Evolutionary conservation across 1,140 invertebrate genomes (phyloP).

Genomic region (Helicoverpa zea): DNA sequence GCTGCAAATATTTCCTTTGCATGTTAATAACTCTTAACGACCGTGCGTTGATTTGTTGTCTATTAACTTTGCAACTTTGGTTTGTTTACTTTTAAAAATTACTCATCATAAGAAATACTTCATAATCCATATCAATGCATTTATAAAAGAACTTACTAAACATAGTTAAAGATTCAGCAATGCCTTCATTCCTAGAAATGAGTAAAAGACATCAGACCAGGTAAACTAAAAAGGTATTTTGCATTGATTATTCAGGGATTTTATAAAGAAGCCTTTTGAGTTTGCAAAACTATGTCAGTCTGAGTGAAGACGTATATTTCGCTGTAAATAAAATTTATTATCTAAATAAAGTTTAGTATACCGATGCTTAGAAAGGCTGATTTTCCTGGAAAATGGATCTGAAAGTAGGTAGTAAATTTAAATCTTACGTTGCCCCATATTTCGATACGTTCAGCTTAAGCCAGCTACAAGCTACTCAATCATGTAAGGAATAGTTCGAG

Average conservation of each 20-base stretch:
- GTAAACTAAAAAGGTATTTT: too few relatives aligned
- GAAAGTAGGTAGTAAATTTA: constrained; percentile 17
- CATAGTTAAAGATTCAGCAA: too few relatives aligned
- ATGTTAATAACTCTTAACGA: neutral
- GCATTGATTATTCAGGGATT: too few relatives aligned
- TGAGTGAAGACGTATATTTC: too few relatives aligned
- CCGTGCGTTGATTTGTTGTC: neutral
- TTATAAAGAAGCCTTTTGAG: too few relatives aligned
- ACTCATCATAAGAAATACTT: too few relatives aligned
- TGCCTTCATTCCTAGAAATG: too few relatives aligned
- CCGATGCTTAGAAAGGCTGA: neutral
- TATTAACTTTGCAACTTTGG: neutral
- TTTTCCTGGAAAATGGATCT: neutral
- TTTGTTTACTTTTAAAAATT: neutral
- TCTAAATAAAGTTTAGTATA: too few relatives aligned
- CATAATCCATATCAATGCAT: too few relatives aligned
- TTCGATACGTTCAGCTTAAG: constrained; percentile 27
- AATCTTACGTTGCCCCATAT: constrained; percentile 21
- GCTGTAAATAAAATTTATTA: too few relatives aligned
- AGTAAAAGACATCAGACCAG: too few relatives aligned
- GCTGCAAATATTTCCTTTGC: constrained; percentile 23
- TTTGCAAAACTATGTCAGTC: too few relatives aligned
- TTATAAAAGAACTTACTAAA: neutral
- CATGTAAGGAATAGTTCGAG: constrained; percentile 28
- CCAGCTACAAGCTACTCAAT: constrained; percentile 20